Base-by-base conservation (phyloP, 2,113 vertebrate species). In the Rhabdomys dilectus region DNA sequence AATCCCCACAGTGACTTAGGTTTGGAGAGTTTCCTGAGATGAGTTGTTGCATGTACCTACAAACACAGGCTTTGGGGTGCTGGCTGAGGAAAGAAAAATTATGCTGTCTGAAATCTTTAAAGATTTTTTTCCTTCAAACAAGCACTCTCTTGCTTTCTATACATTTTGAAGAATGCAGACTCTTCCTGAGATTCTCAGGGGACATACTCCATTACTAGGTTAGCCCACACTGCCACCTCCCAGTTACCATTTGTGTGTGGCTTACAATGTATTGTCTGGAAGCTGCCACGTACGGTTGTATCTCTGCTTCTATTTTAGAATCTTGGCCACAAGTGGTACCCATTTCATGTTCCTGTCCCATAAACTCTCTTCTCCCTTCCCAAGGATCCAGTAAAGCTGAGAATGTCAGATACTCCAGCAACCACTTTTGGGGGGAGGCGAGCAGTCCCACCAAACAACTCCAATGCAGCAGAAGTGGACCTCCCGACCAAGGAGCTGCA, bases 401-500 rank as follows among this genome's bases (percentile, higher is more conserved):
- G 82, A 53, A 98, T 99, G 98, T 97, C 98, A 36, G 98, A 97
- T 89, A 90, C 96, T 94, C 88, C 4, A 0, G 98, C 97, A 72
- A 89, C 97, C 45, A 88, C 97, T 1, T 97, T 98, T 94, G 99
- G 98, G 1, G 99, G 99, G 42, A 99, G 99, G 86, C 98, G 98
- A 64, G 95, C 98, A 0, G 60, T 97, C 1, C 99, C 99, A 1
- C 76, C 87, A 39, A 98, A 98, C 93, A 98, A 89, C 94, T 99
- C 99, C 92, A 99, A 99, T 91, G 98, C 97, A 0, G 99, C 99
- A 12, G 98, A 98, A 70, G 98, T 98, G 0, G 98, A 99, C 0
- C 48, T 99, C 24, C 99, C 99, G 0, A 99, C 99, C 26, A 97
- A 99, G 96, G 99, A 99, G 95, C 92, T 98, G n/a, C 99, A 99